A percentile compares a stretch with the other conserved stretches of the same genome.
Conservation (phyloP, 2,888 invertebrate genomes). For the Cataglyphis altisquamis region DNA sequence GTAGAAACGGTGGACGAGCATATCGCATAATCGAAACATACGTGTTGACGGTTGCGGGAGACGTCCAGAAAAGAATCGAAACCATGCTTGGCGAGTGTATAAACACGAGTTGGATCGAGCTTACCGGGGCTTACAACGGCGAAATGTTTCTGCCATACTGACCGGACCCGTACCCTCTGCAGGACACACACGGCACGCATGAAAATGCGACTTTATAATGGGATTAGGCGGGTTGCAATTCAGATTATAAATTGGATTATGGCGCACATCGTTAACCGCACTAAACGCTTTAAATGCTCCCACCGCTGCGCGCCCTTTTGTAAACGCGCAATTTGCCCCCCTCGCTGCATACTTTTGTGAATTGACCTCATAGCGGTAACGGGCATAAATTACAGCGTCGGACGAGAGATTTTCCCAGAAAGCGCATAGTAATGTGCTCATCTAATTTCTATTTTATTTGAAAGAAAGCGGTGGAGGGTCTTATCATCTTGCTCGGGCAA, state of each 20-base stretch:
- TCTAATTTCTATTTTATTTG: constrained; percentile 13
- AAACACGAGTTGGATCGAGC: constrained; percentile 58
- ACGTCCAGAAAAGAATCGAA: constrained; percentile 25
- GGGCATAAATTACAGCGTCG: constrained; percentile 48
- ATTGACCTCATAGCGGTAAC: constrained; percentile 54
- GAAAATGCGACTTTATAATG: constrained; percentile 80
- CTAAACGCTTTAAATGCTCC: constrained; percentile 61
- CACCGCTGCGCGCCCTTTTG: constrained; percentile 32
- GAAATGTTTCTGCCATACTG: constrained; percentile 53
- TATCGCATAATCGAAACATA: constrained; percentile 32
- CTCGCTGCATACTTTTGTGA: constrained; percentile 56
- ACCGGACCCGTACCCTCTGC: constrained; percentile 31
- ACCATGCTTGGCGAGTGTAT: constrained; percentile 42
- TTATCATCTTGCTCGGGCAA: neutral
- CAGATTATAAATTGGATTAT: constrained; percentile 82
- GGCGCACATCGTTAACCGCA: constrained; percentile 75
- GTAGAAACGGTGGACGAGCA: neutral
- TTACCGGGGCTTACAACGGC: constrained; percentile 44
- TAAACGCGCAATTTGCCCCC: constrained; percentile 60
- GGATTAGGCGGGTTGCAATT: constrained; percentile 79
- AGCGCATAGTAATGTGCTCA: neutral
- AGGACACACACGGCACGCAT: constrained; percentile 48
- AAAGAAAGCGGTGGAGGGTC: neutral
- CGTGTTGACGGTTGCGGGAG: constrained; percentile 22
- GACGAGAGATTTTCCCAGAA: constrained; percentile 45